Base-by-base conservation (phyloP, 2,797 vertebrate genomes). In the Rhadinocentrus ornatus region DNA sequence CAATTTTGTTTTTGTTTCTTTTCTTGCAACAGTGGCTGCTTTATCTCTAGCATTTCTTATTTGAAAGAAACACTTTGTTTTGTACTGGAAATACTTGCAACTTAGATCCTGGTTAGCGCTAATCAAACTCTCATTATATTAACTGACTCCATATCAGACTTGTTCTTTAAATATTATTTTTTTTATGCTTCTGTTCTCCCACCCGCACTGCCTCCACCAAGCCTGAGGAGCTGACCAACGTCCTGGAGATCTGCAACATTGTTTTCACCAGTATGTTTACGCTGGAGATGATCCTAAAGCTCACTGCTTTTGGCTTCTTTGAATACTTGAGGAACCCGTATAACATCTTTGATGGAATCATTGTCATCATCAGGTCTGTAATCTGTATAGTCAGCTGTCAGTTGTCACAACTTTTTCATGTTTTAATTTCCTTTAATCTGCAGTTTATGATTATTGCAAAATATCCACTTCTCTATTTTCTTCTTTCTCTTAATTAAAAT, bases 181-280 rank as follows among this genome's bases (percentile, higher is more conserved):
- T 68, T 62, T 24, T n/a, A 13, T 55, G 13, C 53, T 53, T 57
- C 5, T 61, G 6, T n/a, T 32, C 18, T 32, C 31, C 29, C 18
- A 9, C 67, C 79, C 94, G 4, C 8, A 1, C 20, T 1, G 22
- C 20, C 18, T 20, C 60, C 62, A 7, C 20, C 41, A 86, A 98
- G 97, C 97, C 97, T 0, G 97, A 97, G 11, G 96, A 99, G 87
- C 86, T 99, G 86, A 99, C 97, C 72, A 97, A 98, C 26, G 94
- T 98, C 74, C 89, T 99, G 92, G 97, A 99, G 90, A 98, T 99
- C 92, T 97, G 96, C 85, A 99, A 99, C 8, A 97, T 99, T 62
- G 97, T 98, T 46, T 99, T 99, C 86, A 99, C 97, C 86, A 98
- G 97, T 89, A 98, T 99, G 97, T 99, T 99, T 52, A 96, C 97